These are phyloP conservation scores for Nipponacmea schrenckii DNA, from an alignment of 2,888 invertebrate genomes.

Conservation along the genomic window DNA sequence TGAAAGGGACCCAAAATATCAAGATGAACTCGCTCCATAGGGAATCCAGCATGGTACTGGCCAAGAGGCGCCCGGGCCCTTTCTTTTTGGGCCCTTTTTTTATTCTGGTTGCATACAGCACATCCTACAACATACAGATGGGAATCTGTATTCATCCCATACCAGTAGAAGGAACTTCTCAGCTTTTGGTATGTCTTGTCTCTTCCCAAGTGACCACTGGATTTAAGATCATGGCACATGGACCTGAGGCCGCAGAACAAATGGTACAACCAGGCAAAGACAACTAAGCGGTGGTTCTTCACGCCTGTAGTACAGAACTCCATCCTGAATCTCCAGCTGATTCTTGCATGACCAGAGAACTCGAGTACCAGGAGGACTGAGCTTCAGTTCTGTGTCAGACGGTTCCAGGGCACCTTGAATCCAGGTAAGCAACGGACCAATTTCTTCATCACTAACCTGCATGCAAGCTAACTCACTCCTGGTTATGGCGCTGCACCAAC, in stretches of 20 bases:
- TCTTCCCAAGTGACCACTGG: neutral
- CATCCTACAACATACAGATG: neutral
- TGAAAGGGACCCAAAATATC: neutral
- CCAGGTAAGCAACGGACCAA: neutral
- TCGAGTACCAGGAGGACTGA: neutral
- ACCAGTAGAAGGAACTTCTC: neutral
- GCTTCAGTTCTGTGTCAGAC: neutral
- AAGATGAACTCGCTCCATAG: neutral
- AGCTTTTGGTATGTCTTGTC: neutral
- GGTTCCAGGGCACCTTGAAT: neutral
- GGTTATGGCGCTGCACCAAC: no score
- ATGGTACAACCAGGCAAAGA: neutral
- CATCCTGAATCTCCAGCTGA: neutral
- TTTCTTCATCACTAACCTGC: neutral
- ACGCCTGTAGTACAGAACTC: neutral
- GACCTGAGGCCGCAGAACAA: neutral
- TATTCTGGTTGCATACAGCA: neutral
- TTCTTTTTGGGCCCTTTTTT: neutral
- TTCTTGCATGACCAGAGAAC: neutral
- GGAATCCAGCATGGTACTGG: neutral
- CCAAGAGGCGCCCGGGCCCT: neutral
- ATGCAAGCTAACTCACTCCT: no score
- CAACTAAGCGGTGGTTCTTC: neutral
- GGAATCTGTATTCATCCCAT: neutral
- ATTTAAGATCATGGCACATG: neutral